These are phyloP conservation scores for Heliconius hermathena DNA, from an alignment of 1,140 invertebrate species.

Conservation along the genomic window DNA sequence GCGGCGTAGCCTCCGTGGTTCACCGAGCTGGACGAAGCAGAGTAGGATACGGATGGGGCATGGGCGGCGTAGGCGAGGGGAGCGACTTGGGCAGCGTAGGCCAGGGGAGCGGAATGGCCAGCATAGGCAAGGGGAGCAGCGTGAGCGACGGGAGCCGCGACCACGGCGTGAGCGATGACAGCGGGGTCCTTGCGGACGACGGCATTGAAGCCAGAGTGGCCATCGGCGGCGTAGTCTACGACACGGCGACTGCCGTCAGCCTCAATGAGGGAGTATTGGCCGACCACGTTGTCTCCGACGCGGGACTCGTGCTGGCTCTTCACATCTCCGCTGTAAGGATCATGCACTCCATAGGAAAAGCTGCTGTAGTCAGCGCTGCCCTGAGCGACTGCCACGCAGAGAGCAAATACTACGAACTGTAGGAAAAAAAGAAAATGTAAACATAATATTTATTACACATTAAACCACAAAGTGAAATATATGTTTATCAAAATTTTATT, in stretches of 20 bases:
- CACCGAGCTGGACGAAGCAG: constrained; percentile 26
- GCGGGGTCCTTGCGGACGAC: constrained; percentile 75
- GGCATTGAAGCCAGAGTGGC: constrained; percentile 78
- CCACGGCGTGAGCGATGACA: constrained; percentile 42
- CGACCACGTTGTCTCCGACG: constrained; percentile 81
- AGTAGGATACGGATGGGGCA: constrained; percentile 26
- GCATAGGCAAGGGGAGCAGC: constrained; percentile 37
- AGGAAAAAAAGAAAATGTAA: background rate
- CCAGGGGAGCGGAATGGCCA: constrained; percentile 36
- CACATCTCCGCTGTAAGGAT: constrained; percentile 79
- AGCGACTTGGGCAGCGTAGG: constrained; percentile 39
- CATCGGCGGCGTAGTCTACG: constrained; percentile 77
- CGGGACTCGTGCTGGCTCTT: constrained; percentile 79
- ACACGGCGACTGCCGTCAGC: constrained; percentile 76
- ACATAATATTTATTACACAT: background rate
- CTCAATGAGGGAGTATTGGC: constrained; percentile 77
- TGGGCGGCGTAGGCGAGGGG: constrained; percentile 43
- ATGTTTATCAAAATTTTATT: background rate
- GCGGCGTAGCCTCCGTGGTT: constrained; percentile 34
- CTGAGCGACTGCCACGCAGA: constrained; percentile 41
- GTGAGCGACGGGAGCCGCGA: constrained; percentile 41
- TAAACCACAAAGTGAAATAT: background rate
- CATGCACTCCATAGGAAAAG: constrained; percentile 75
- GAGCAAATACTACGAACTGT: constrained; percentile 41
- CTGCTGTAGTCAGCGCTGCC: constrained; percentile 53